Conservation (phyloP, 2,113 vertebrate genomes). For the Poeciliopsis retropinna region DNA sequence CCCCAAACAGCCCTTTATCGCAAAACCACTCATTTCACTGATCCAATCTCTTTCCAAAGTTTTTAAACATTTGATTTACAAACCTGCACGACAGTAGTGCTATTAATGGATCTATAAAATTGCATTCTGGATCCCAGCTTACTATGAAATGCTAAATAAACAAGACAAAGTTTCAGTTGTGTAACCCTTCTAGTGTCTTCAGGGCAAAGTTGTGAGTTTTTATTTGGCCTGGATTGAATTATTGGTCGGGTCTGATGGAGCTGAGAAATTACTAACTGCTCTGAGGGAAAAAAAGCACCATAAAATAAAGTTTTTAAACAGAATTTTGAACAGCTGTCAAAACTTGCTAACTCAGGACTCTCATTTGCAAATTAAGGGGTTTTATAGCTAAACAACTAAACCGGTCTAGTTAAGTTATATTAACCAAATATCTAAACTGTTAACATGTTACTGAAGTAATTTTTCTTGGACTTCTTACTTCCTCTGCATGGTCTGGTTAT, state of each 20-base stretch:
- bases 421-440: neutral
- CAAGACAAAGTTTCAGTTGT: neutral
- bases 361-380: neutral
- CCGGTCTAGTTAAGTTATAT: neutral
- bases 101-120: neutral
- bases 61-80: neutral
- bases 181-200: neutral
- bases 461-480: neutral
- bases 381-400: neutral
- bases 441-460: neutral
- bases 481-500: neutral
- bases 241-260: slow-evolving; percentile 11
- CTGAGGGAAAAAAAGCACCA: slow-evolving; percentile 20
- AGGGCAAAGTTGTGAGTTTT: slow-evolving; percentile 21
- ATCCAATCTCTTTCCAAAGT: neutral
- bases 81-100: neutral
- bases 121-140: neutral
- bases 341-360: neutral
- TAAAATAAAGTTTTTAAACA: neutral
- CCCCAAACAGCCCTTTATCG: neutral
- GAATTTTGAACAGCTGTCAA: slow-evolving; percentile 6
- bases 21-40: neutral
- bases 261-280: slow-evolving; percentile 18
- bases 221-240: slow-evolving; percentile 18
- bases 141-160: neutral